These are phyloP conservation scores for Thereva unica DNA, from an alignment of 2,888 invertebrate species.

Conservation along the genomic window DNA sequence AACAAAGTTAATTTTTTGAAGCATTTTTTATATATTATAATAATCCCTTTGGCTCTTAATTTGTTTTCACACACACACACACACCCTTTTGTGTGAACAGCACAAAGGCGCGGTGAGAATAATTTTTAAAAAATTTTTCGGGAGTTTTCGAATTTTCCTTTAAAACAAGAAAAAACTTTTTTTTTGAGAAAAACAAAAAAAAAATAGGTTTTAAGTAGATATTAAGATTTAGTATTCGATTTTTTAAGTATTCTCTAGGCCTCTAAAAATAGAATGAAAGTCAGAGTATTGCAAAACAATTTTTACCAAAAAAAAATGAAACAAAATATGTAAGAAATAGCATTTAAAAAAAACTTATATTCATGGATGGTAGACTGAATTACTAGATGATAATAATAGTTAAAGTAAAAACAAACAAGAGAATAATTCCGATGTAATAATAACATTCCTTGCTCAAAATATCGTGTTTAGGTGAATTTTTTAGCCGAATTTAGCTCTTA, in stretches of 20 bases:
- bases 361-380: conserved; percentile 33
- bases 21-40: conserved; percentile 14
- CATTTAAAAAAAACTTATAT: not conserved
- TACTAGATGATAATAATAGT: conserved; percentile 24
- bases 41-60: not conserved
- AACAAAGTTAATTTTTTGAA: too few species aligned
- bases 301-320: conserved; percentile 29
- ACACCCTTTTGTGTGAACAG: too few species aligned
- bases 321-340: not conserved
- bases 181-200: too few species aligned
- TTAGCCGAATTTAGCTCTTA: not conserved
- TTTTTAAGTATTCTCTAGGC: conserved; percentile 27
- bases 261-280: conserved; percentile 19
- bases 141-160: too few species aligned
- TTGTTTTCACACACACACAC: conserved; percentile 10
- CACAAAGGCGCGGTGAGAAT: too few species aligned
- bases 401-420: conserved; percentile 17
- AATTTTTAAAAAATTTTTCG: too few species aligned
- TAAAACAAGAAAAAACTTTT: too few species aligned
- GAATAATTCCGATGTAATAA: not conserved
- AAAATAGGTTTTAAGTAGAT: conserved; percentile 25
- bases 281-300: conserved; percentile 21
- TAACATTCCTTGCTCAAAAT: conserved; percentile 29
- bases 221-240: conserved; percentile 8
- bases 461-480: not conserved